phyloP scores from a whole-genome alignment of 1,140 invertebrate genomes.

The Argopecten irradians region DNA sequence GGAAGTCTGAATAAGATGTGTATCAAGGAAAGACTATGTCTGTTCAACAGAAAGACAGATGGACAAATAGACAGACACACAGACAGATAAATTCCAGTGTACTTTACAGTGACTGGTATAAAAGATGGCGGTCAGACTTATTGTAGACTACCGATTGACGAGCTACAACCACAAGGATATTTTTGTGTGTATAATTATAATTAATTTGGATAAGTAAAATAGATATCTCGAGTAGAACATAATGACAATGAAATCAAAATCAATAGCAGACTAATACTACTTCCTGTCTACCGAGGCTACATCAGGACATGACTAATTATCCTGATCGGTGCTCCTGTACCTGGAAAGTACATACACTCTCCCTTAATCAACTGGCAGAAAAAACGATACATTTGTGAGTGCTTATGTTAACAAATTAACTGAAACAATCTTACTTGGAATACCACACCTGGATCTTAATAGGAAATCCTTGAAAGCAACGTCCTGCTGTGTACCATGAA shows the following conservation, averaged over 20 bases:
- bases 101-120: not conserved
- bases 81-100: no score
- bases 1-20: no score
- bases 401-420: not conserved
- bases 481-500: no score
- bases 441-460: not conserved
- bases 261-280: conserved; percentile 1
- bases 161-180: not conserved
- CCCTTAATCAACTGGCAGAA: not conserved
- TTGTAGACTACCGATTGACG: not conserved
- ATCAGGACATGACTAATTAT: not conserved
- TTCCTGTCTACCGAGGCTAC: not conserved
- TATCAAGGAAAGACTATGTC: no score
- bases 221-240: not conserved
- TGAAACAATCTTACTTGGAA: not conserved
- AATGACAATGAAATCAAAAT: not conserved
- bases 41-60: no score
- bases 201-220: not conserved
- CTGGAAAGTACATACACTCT: not conserved
- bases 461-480: no score
- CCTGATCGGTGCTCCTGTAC: not conserved
- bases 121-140: not conserved
- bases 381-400: not conserved
- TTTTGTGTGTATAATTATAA: not conserved
- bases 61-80: no score